Percentiles rank a stretch among this genome's conserved stretches.
phyloP scores from a whole-genome alignment of 2,797 vertebrate genomes.

The Rallus crepitans region DNA sequence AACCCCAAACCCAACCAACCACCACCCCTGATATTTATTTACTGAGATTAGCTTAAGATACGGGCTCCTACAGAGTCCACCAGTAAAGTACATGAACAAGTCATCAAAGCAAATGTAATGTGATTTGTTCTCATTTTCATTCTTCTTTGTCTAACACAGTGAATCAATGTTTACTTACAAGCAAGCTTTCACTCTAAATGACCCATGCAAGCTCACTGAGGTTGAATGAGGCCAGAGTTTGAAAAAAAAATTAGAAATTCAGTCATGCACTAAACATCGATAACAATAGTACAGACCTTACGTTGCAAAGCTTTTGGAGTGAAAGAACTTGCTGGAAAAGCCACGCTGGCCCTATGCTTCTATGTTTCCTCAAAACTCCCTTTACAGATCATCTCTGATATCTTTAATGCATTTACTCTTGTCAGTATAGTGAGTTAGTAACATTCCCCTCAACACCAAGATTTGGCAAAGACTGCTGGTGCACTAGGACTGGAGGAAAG shows the following conservation, averaged over 20 bases:
- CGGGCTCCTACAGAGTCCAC: not conserved
- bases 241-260: not conserved
- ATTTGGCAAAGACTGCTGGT: not conserved
- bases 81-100: not conserved
- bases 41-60: not conserved
- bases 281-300: not conserved
- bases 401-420: not conserved
- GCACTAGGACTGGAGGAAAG: not conserved
- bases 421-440: not conserved
- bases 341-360: not conserved
- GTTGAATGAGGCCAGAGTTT: slow-evolving; percentile 58
- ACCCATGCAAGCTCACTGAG: slow-evolving; percentile 46
- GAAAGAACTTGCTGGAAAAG: not conserved
- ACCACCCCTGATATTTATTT: not conserved
- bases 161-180: slow-evolving; percentile 59
- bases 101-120: slow-evolving; percentile 30
- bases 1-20: no score
- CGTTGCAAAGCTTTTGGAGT: not conserved
- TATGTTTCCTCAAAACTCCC: not conserved
- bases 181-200: slow-evolving; percentile 54
- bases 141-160: slow-evolving; percentile 34
- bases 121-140: slow-evolving; percentile 55
- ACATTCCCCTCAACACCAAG: not conserved
- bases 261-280: not conserved
- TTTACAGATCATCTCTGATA: not conserved